These are phyloP conservation scores for Chlorospingus flavigularis DNA, from an alignment of 2,797 vertebrate species.

Conservation along the genomic window DNA sequence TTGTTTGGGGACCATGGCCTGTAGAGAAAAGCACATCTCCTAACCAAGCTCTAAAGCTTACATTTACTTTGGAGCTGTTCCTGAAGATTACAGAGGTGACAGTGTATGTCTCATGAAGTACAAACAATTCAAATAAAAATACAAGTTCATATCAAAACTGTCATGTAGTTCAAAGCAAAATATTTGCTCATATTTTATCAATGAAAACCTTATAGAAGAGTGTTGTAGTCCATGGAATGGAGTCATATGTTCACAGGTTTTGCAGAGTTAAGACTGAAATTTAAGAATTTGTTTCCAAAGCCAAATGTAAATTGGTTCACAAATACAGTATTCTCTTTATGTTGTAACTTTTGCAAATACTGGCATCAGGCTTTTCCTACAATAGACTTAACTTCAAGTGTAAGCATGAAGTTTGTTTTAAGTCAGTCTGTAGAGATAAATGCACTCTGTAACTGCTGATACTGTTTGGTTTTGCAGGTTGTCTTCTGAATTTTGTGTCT, in stretches of 20 bases:
- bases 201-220: neutral
- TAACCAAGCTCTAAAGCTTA: neutral
- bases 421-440: neutral
- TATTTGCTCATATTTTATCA: neutral
- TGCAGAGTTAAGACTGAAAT: neutral
- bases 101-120: neutral
- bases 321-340: neutral
- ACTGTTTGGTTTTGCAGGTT: slow-evolving; percentile 62
- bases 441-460: slow-evolving; percentile 1
- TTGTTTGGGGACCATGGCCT: neutral
- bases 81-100: neutral
- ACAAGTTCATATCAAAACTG: neutral
- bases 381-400: neutral
- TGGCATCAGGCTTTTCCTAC: neutral
- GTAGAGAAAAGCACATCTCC: neutral
- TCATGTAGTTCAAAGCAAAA: neutral
- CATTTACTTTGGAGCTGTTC: neutral
- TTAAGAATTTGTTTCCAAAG: neutral
- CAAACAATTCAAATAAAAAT: neutral
- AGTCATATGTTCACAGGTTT: neutral
- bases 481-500: slow-evolving; percentile 30
- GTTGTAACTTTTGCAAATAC: neutral
- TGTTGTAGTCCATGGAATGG: neutral
- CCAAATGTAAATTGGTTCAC: neutral
- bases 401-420: neutral